Evolutionary conservation across 1,140 invertebrate genomes (phyloP).

Genomic region (Dinoponera quadriceps): DNA sequence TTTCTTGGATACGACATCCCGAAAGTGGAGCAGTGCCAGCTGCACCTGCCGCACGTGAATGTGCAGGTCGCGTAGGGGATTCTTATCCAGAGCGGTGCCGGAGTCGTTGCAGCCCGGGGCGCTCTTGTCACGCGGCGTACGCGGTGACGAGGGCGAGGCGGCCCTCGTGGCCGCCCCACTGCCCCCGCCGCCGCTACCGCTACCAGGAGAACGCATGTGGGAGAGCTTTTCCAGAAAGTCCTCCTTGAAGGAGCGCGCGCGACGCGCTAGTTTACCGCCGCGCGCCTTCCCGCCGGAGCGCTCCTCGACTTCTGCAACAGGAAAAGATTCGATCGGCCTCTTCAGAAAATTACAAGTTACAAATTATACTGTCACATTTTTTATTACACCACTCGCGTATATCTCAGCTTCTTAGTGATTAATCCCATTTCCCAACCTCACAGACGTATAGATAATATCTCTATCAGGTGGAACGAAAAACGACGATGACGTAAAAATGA

Average conservation of each 20-base stretch:
- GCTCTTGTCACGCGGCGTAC: conserved; percentile 81
- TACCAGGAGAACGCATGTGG: conserved; percentile 91
- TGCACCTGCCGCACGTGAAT: conserved; percentile 88
- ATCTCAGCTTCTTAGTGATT: too few species aligned
- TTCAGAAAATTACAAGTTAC: not conserved
- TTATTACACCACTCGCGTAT: not conserved
- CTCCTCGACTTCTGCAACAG: conserved; percentile 82
- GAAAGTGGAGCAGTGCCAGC: conserved; percentile 93
- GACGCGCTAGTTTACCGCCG: conserved; percentile 92
- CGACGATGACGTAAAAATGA: too few species aligned
- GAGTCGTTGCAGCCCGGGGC: conserved; percentile 63
- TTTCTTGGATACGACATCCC: conserved; percentile 95
- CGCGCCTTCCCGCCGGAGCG: conserved; percentile 85
- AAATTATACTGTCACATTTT: not conserved
- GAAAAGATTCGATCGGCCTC: not conserved
- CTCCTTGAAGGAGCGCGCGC: conserved; percentile 96
- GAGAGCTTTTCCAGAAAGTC: conserved; percentile 95
- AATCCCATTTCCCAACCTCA: too few species aligned
- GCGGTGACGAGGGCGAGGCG: conserved; percentile 84
- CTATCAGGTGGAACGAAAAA: too few species aligned
- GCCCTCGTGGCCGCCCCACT: conserved; percentile 78
- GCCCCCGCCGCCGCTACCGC: conserved; percentile 77
- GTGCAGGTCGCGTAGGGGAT: conserved; percentile 84
- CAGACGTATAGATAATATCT: too few species aligned
- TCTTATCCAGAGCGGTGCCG: conserved; percentile 79